Percentiles rank a stretch among this genome's conserved stretches.
These are phyloP conservation scores for Mellilla xanthometata DNA, from an alignment of 2,888 invertebrate genomes.

Conservation along the genomic window DNA sequence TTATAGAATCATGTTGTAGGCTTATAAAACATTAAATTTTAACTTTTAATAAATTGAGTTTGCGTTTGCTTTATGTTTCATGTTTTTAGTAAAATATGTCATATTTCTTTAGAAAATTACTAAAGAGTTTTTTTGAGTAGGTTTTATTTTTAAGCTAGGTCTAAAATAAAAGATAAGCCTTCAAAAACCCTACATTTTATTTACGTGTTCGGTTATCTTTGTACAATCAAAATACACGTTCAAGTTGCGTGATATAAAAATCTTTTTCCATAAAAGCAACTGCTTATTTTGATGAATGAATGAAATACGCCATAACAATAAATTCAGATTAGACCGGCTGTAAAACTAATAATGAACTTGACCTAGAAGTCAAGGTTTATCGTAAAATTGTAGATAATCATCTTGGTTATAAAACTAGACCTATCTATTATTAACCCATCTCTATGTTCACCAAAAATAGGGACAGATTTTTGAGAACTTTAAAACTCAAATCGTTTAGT, in stretches of 20 bases:
- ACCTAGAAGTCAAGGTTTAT: conserved; percentile 21
- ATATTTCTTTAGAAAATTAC: too few species aligned
- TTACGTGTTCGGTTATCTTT: conserved; percentile 7
- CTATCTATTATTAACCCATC: conserved; percentile 3
- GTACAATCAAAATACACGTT: conserved; percentile 22
- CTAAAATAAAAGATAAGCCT: too few species aligned
- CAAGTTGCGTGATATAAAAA: conserved; percentile 28
- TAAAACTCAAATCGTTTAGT: too few species aligned
- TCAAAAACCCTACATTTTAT: too few species aligned
- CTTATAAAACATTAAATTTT: too few species aligned
- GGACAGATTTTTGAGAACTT: too few species aligned
- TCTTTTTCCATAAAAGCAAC: conserved; percentile 20
- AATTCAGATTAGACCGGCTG: conserved; percentile 22
- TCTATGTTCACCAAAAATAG: too few species aligned
- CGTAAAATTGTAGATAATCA: conserved; percentile 17
- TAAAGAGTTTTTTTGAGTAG: too few species aligned
- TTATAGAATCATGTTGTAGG: conserved; percentile 5
- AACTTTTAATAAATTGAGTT: too few species aligned
- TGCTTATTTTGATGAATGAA: conserved; percentile 32
- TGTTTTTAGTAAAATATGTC: too few species aligned
- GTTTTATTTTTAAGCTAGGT: too few species aligned
- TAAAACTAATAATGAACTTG: conserved; percentile 21
- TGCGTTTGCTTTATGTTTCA: too few species aligned
- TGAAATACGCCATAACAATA: conserved; percentile 21
- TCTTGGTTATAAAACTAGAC: conserved; percentile 5